phyloP scores from a whole-genome alignment of 2,797 vertebrate genomes.

The Geotrypetes seraphini region DNA sequence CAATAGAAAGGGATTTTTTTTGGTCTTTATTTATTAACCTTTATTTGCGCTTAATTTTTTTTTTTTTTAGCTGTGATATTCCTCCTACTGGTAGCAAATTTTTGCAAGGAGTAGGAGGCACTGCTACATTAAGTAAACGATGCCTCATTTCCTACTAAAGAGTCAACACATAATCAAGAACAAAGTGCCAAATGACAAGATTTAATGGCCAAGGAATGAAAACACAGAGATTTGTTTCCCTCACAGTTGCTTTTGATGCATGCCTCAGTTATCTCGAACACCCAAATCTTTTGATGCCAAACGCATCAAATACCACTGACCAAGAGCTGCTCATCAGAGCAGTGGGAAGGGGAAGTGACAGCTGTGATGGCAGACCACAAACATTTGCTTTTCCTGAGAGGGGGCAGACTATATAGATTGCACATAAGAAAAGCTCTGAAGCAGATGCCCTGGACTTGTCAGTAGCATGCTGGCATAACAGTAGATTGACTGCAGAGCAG shows the following conservation, averaged over 20 bases:
- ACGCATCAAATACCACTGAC: no score
- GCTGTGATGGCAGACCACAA: conserved; percentile 28
- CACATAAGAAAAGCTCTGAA: background rate
- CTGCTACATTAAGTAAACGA: no score
- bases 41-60: no score
- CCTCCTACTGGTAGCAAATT: no score
- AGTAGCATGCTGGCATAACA: conserved; percentile 16
- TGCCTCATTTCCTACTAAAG: no score
- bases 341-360: conserved; percentile 23
- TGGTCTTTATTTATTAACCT: no score
- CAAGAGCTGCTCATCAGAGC: background rate
- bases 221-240: background rate
- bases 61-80: no score
- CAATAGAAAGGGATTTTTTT: no score
- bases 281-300: background rate
- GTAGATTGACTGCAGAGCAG: conserved; percentile 17
- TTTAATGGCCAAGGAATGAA: background rate
- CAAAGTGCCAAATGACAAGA: no score
- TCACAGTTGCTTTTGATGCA: background rate
- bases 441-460: background rate
- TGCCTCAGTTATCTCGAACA: no score
- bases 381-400: conserved; percentile 29
- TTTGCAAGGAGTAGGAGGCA: no score
- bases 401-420: background rate
- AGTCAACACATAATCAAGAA: no score